A percentile compares a stretch with the other conserved stretches of the same genome.
Conservation (phyloP, 2,797 vertebrate genomes). For the Agapornis canus region DNA sequence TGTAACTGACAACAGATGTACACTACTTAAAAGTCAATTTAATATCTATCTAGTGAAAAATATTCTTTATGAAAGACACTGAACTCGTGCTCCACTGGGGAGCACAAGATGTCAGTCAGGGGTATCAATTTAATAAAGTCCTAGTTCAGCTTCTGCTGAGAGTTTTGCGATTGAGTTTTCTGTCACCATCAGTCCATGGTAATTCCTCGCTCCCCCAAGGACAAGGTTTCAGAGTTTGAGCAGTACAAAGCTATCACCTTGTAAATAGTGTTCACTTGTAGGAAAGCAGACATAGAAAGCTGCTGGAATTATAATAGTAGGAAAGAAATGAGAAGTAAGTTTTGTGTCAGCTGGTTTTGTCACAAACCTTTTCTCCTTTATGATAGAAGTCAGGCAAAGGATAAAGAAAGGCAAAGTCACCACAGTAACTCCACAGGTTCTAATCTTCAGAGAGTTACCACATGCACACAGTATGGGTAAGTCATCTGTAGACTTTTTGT, state of each 20-base stretch:
- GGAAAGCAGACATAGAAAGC: background rate
- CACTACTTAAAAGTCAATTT: background rate
- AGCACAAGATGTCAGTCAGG: background rate
- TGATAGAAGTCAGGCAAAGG: no score
- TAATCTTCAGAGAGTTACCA: background rate
- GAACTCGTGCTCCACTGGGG: background rate
- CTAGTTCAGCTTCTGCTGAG: background rate
- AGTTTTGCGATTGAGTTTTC: background rate
- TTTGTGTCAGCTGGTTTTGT: no score
- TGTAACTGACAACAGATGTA: background rate
- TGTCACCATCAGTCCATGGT: background rate
- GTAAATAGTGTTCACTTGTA: background rate
- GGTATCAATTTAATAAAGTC: background rate
- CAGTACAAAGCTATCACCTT: background rate
- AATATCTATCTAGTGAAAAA: background rate
- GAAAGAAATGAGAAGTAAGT: background rate
- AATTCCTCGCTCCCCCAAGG: background rate
- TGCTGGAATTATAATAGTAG: background rate
- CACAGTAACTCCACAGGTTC: rapidly evolving
- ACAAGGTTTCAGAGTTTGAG: background rate
- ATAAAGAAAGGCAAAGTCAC: rapidly evolving
- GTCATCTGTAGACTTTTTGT: background rate
- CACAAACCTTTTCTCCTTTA: background rate
- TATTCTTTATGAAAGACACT: background rate
- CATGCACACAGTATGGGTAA: rapidly evolving